Conservation (phyloP, 2,113 vertebrate genomes). For the Mustela nigripes region DNA sequence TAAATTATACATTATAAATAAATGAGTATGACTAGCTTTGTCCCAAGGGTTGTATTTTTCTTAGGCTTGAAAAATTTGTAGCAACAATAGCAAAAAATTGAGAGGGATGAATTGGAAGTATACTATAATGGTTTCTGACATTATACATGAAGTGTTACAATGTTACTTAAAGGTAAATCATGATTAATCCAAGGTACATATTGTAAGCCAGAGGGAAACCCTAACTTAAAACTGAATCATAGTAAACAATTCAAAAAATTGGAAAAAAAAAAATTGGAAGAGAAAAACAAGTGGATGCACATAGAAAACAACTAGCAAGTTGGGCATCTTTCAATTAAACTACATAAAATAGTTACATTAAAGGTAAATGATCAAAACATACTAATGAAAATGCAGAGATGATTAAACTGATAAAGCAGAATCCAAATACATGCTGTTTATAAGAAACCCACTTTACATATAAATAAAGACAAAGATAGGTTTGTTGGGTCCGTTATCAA, state of each 20-base stretch:
- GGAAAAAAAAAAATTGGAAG: not conserved
- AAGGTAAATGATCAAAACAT: not conserved
- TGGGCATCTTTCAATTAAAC: not conserved
- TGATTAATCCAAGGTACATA: not conserved
- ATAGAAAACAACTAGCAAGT: not conserved
- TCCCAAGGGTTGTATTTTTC: not conserved
- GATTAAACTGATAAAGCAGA: not conserved
- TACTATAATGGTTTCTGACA: not conserved
- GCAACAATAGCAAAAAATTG: not conserved
- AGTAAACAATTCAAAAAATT: not conserved
- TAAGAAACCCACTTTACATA: not conserved
- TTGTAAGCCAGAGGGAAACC: not conserved
- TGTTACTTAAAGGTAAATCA: not conserved
- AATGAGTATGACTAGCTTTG: not conserved
- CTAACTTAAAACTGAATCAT: not conserved
- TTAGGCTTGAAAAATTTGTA: not conserved
- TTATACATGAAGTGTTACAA: not conserved
- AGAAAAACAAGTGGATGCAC: not conserved
- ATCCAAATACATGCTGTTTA: not conserved
- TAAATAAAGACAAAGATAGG: not conserved
- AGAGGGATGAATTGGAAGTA: not conserved
- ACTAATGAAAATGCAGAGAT: not conserved
- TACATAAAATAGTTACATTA: not conserved
- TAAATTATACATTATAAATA: slow-evolving; percentile 14
- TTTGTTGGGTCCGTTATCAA: not conserved